Evolutionary conservation across 1,140 invertebrate genomes (phyloP).

Genomic region (Pseudoatta argentina): DNA sequence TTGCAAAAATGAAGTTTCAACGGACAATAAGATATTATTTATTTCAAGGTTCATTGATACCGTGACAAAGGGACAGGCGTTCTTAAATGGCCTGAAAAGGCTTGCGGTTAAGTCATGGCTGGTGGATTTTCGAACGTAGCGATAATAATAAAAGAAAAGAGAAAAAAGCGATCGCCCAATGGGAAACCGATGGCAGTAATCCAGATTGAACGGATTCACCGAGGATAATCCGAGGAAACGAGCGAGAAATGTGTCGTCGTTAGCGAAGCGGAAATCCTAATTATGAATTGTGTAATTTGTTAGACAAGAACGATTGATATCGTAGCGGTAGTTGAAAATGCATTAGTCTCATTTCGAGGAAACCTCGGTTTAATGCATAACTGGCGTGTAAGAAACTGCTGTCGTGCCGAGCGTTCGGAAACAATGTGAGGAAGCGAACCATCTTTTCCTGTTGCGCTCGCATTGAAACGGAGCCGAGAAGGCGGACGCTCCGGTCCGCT

Average conservation of each 20-base stretch:
- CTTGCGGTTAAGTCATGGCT: background rate
- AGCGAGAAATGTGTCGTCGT: slow-evolving; percentile 13
- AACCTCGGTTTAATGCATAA: slow-evolving; percentile 42
- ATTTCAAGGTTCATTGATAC: background rate
- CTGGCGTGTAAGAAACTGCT: slow-evolving; percentile 51
- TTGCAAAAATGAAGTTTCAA: background rate
- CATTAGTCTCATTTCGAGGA: slow-evolving; percentile 57
- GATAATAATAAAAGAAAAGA: background rate
- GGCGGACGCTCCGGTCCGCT: slow-evolving; percentile 54
- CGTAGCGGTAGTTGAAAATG: slow-evolving; percentile 48
- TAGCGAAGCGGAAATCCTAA: slow-evolving; percentile 46
- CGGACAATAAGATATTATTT: background rate
- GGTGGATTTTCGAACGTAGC: background rate
- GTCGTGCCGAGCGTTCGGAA: slow-evolving; percentile 68
- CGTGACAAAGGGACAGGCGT: background rate
- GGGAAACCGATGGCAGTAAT: background rate
- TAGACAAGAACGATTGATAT: slow-evolving; percentile 53
- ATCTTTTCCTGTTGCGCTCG: slow-evolving; percentile 76
- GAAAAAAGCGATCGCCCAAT: background rate
- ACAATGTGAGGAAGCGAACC: slow-evolving; percentile 79
- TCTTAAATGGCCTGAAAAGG: background rate
- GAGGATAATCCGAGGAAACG: slow-evolving; percentile 2
- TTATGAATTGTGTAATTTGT: slow-evolving; percentile 59
- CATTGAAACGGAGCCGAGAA: slow-evolving; percentile 66
- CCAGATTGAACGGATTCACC: background rate